Base-by-base conservation (phyloP, 2,797 vertebrate genomes). In the Alectoris magna region DNA sequence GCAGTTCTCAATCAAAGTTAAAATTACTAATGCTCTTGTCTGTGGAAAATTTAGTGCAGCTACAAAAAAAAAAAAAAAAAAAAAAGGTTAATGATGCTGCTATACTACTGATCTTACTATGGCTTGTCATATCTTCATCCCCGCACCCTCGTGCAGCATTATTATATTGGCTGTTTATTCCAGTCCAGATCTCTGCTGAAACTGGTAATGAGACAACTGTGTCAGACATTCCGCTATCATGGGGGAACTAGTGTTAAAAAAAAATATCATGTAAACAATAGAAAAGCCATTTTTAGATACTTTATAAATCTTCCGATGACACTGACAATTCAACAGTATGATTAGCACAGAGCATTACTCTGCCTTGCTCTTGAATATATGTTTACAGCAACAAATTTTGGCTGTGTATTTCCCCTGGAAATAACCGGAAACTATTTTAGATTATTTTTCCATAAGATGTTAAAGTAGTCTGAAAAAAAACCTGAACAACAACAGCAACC, bases 1-100 rank as follows among this genome's bases (percentile, higher is more conserved):
- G 87, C 94, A 86, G 90, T 76, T 84, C 94, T 95, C 95, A 94
- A 94, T 96, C 95, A 95, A 94, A 92, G 89, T n/a, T 88, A 94
- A 91, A 95, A 96, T 92, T 90, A 88, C 73, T 84, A 92, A 88
- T 2, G 9, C 85, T 95, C 80, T 93, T 76, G 93, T 94, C 95
- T 92, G 93, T 64, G 76, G 64, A 95, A 95, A 96, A 91, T 88
- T 51, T 92, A 93, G 59, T 73, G 68, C 11, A 21, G 76, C 38
- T 71, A 23, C 27, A 43, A 64, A 31, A 64, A 43, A 38, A 38
- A 24, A 59, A 7, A 53, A 43, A 16, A 38, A 38, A 49, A 69
- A 78, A 23, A 58, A 73, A 60, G 48, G 56, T 91, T 91, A 94
- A 88, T 34, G 43, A n/a, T 80, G 60, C 89, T 80, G 60, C 89